Conservation (phyloP, 1,140 invertebrate species). For the Cotesia vestalis region DNA sequence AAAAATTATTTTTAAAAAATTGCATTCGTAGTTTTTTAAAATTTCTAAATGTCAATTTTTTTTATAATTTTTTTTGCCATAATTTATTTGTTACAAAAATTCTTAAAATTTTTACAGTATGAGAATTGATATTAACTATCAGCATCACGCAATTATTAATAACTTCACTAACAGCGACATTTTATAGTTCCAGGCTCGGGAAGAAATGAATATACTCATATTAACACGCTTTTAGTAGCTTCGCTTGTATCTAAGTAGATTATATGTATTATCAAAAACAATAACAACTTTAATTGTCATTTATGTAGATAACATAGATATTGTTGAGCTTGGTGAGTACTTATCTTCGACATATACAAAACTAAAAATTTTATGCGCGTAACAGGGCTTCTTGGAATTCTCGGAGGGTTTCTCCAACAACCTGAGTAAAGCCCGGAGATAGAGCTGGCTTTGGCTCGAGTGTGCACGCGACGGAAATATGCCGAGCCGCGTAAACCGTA, state of each 20-base stretch:
- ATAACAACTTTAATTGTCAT: neutral
- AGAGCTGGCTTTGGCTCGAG: neutral
- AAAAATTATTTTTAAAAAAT: too few species aligned
- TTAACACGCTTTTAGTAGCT: neutral
- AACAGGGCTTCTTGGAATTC: slow-evolving; percentile 30
- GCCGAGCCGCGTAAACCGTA: neutral
- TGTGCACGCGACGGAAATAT: slow-evolving; percentile 16
- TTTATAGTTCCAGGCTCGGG: neutral
- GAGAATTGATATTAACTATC: neutral
- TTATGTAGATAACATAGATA: neutral
- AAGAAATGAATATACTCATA: neutral
- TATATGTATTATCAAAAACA: too few species aligned
- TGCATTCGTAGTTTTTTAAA: too few species aligned
- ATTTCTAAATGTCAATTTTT: too few species aligned
- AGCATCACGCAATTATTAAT: neutral
- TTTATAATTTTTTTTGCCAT: too few species aligned
- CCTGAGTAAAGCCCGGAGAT: neutral
- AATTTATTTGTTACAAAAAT: too few species aligned
- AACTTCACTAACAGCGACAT: neutral
- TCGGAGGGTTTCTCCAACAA: slow-evolving; percentile 24
- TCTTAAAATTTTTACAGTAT: too few species aligned
- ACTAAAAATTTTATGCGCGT: slow-evolving; percentile 36
- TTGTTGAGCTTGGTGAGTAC: neutral
- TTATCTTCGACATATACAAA: slow-evolving; percentile 5
- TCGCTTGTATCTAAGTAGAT: too few species aligned